These are phyloP conservation scores for Villa cingulata DNA, from an alignment of 2,888 invertebrate species.

Conservation along the genomic window DNA sequence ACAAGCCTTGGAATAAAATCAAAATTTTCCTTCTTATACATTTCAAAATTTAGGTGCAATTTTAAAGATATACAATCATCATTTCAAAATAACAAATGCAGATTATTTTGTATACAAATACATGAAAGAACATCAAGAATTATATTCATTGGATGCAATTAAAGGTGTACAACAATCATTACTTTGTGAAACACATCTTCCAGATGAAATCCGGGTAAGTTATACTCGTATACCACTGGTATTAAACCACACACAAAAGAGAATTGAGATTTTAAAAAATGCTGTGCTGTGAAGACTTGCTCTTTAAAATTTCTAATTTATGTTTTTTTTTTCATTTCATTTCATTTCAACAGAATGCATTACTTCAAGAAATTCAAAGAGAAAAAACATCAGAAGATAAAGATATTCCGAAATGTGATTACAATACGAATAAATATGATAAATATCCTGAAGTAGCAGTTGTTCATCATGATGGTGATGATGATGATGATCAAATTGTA, in stretches of 20 bases:
- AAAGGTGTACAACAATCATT: constrained; percentile 56
- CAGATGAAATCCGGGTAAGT: constrained; percentile 36
- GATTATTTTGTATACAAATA: constrained; percentile 68
- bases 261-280: neutral
- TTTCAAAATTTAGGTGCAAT: constrained; percentile 42
- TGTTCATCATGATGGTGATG: neutral
- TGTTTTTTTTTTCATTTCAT: no score
- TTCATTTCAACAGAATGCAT: neutral
- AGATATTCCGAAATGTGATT: no score
- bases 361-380: neutral
- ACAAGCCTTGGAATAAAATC: no score
- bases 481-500: neutral
- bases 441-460: no score
- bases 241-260: no score
- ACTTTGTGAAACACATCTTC: constrained; percentile 48
- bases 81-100: constrained; percentile 62
- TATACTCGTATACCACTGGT: no score
- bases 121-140: constrained; percentile 55
- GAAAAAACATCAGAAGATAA: no score
- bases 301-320: no score
- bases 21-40: no score
- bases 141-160: constrained; percentile 52
- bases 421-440: no score
- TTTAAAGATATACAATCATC: constrained; percentile 57
- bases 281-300: no score